Conservation (phyloP, 2,888 invertebrate genomes). For the Chirona hameri region DNA sequence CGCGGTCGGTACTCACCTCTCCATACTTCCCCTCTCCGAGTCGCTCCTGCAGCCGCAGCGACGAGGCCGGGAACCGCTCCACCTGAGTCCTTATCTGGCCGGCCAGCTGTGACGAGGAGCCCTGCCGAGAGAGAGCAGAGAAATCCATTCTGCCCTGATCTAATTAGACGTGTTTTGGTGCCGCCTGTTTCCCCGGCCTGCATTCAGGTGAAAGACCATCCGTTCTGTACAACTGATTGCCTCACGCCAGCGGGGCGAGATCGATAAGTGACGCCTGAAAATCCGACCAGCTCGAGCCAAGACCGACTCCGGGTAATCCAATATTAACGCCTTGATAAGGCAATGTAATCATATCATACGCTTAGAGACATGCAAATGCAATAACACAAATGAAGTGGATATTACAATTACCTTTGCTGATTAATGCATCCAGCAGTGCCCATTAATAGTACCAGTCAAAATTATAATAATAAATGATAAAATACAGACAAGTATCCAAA, state of each 20-base stretch:
- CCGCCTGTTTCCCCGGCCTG: not conserved
- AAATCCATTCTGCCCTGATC: not conserved
- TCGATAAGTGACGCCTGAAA: not conserved
- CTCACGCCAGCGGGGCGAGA: not conserved
- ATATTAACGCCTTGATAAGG: not conserved
- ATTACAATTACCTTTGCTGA: not conserved
- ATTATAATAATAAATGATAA: no score
- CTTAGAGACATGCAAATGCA: not conserved
- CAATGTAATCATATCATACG: no score
- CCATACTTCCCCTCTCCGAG: not conserved
- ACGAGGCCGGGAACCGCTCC: not conserved
- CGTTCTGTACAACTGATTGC: not conserved
- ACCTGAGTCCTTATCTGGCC: not conserved
- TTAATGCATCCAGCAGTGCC: no score
- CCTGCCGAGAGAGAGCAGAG: not conserved
- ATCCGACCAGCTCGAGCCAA: not conserved
- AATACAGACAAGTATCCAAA: no score
- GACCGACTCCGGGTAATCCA: not conserved
- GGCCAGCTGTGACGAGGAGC: not conserved
- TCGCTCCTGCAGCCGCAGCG: not conserved
- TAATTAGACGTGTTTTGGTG: slow-evolving; percentile 6
- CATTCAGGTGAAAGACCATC: slow-evolving; percentile 2
- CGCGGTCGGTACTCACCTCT: not conserved
- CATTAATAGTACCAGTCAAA: no score
- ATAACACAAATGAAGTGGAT: not conserved